Evolutionary conservation across 2,113 vertebrate genomes (phyloP).

Genomic region (Progne subis): DNA sequence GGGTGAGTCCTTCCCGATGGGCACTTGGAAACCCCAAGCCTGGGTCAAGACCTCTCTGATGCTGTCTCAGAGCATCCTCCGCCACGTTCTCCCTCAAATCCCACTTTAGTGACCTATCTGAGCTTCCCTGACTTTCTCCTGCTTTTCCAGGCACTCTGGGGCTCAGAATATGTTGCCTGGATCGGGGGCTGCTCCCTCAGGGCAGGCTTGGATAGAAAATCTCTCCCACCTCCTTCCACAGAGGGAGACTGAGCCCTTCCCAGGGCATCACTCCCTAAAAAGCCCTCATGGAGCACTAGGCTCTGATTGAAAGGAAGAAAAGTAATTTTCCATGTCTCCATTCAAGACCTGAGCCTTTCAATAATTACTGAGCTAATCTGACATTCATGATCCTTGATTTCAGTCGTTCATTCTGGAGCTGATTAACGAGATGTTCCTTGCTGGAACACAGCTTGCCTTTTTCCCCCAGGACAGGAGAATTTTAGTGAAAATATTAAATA

Average conservation of each 20-base stretch:
- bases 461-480: slow-evolving; percentile 5
- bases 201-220: not conserved
- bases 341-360: slow-evolving; percentile 27
- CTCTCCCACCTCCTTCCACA: accelerated
- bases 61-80: not conserved
- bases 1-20: not conserved
- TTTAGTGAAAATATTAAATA: not conserved
- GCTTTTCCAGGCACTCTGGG: not conserved
- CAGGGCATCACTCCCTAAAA: not conserved
- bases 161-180: accelerated
- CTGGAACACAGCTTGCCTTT: slow-evolving; percentile 13
- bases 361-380: slow-evolving; percentile 59
- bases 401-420: not conserved
- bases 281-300: not conserved
- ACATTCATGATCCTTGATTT: slow-evolving; percentile 42
- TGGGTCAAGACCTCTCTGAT: not conserved
- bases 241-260: not conserved
- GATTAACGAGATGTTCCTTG: slow-evolving; percentile 48
- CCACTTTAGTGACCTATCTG: not conserved
- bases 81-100: not conserved
- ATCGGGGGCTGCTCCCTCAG: not conserved
- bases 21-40: not conserved
- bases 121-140: not conserved
- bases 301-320: slow-evolving; percentile 16
- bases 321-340: slow-evolving; percentile 9